Base-by-base conservation (phyloP, 1,140 invertebrate genomes). In the Diuraphis noxia region DNA sequence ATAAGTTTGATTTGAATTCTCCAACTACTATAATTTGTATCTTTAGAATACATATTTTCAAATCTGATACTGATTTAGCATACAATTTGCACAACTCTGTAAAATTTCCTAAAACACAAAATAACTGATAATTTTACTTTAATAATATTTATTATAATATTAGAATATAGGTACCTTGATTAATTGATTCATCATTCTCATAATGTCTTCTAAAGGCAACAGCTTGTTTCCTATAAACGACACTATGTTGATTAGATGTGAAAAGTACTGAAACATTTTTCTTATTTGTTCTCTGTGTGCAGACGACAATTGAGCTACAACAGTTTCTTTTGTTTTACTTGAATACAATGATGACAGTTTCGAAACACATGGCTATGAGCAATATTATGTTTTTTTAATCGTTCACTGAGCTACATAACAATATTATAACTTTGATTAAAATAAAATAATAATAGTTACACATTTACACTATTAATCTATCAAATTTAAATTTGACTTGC, bases 121-220 rank as follows among this genome's bases (percentile, higher is more conserved):
- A 43, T 34, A 77, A 77, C 30, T 77, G 72, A 10, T 77, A 77
- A n/a, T 77, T 34, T 49, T 49, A 49, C 49, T 49, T 23, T 23
- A 49, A 49, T 49, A 49, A 49, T 49, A 49, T 49, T 49, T 49
- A 49, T 49, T 49, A 49, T 49, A 21, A 5, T 7, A 43, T 43
- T 21, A 7, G 34, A 77, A 36, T 77, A 77, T 77, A 77, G n/a
- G n/a, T 38, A 79, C 36, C 77, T 79, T 79, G 77, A 79, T 79
- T 79, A 36, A 79, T 79, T 79, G 34, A 79, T 79, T 79, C 77
- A 79, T 36, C 77, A 36, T 79, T 79, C 19, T 79, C 77, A 79
- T 21, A 21, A 38, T 79, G 19, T 7, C 77, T 21, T 30, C 36
- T 79, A 79, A 79, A 38, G 9, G 19, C 77, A 79, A 79, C 77